These are phyloP conservation scores for Gryllus bimaculatus DNA, from an alignment of 1,140 invertebrate species.

Conservation along the genomic window DNA sequence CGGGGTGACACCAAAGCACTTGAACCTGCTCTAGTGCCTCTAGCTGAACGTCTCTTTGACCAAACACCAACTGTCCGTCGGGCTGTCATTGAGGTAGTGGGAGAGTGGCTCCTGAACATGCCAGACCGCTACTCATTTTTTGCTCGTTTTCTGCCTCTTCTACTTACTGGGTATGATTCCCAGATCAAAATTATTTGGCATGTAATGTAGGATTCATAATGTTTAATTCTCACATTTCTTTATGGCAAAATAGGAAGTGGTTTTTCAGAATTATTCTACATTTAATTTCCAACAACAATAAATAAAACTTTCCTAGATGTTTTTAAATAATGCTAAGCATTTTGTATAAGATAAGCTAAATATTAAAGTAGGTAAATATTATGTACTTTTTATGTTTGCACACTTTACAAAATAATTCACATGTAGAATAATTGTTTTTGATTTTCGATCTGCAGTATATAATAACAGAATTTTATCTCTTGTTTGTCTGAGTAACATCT, in stretches of 20 bases:
- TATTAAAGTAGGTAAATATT: too few relatives aligned
- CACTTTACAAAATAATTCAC: too few relatives aligned
- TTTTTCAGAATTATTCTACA: not conserved
- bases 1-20: conserved; percentile 51
- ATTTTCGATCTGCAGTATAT: too few relatives aligned
- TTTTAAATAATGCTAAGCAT: not conserved
- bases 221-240: not conserved
- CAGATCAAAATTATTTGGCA: not conserved
- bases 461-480: too few relatives aligned
- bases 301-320: not conserved
- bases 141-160: conserved; percentile 59
- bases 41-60: conserved; percentile 70
- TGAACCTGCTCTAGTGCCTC: conserved; percentile 48
- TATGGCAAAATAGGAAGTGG: not conserved
- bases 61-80: conserved; percentile 53
- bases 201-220: not conserved
- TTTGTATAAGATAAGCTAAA: not conserved
- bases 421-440: too few relatives aligned
- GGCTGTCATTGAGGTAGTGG: conserved; percentile 54
- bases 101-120: conserved; percentile 56
- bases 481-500: too few relatives aligned
- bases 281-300: not conserved
- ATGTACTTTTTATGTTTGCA: too few relatives aligned
- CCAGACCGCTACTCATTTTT: conserved; percentile 71
- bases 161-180: conserved; percentile 53